Conservation (phyloP, 2,797 vertebrate species). For the Urophycis tenuis region DNA sequence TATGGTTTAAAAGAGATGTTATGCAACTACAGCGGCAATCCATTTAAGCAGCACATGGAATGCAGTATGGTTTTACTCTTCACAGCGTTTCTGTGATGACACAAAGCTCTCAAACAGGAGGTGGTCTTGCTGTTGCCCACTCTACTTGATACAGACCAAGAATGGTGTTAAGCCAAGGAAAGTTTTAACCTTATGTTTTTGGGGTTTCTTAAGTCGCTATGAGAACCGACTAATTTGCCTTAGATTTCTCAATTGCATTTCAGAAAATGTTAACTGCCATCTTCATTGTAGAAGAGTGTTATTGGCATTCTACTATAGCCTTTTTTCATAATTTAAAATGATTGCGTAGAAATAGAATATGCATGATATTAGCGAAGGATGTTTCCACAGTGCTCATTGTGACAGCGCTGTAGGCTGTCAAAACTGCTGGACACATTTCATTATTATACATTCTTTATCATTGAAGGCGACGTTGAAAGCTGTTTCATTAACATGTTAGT, state of each 20-base stretch:
- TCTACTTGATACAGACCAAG: neutral
- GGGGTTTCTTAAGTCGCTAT: neutral
- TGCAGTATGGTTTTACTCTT: slow-evolving; percentile 18
- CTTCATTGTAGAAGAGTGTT: neutral
- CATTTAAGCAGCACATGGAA: slow-evolving; percentile 15
- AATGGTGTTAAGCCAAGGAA: neutral
- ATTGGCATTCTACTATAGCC: neutral
- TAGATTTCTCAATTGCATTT: neutral
- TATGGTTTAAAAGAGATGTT: neutral
- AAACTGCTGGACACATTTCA: neutral
- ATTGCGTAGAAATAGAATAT: neutral
- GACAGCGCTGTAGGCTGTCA: neutral
- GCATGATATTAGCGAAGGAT: neutral
- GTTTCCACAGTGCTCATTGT: neutral
- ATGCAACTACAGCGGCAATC: neutral
- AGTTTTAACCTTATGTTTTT: neutral
- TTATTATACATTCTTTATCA: neutral
- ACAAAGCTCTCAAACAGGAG: neutral
- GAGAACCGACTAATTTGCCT: neutral
- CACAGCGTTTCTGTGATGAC: slow-evolving; percentile 1
- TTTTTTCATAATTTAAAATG: neutral
- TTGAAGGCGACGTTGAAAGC: neutral
- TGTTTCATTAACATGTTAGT: too few relatives aligned
- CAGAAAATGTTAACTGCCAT: neutral
- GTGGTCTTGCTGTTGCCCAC: neutral